Evolutionary conservation across 2,113 vertebrate species (phyloP), one percentile per base, ranked within the genome.

Genomic region (Aphyosemion australe): DNA sequence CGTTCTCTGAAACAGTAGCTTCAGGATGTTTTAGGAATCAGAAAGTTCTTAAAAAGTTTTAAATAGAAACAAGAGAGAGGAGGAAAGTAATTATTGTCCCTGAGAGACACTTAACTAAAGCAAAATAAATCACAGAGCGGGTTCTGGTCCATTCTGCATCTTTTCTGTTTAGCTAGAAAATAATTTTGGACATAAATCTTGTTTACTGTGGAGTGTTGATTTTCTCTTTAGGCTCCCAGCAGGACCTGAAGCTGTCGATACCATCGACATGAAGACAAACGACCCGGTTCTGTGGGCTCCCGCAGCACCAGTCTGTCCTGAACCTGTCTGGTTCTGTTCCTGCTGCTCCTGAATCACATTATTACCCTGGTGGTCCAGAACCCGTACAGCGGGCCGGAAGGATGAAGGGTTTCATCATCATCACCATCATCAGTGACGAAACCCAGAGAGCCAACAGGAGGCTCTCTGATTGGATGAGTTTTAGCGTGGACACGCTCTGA

Each of bases 231-330:
- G 65, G 58, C 68, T 76, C 84, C 70, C 79, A 42, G 52, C 39
- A 45, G 74, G 26, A n/a, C 49, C 57, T 0, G 4, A 26, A 31
- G n/a, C 31, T 50, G 65, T 79, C 80, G 34, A 76, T 79, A 68
- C 10, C 65, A 81, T 81, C 52, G 72, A 84, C 78, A 19, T 0
- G 4, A 47, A 86, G 80, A 86, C 66, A 63, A 76, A 84, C 62
- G 74, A 65, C 45, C 45, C 62, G 4, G 73, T 18, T 5, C 66
- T 73, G 62, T 20, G 60, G 71, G 45, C 64, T 70, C 65, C 18
- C 67, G 41, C 74, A 11, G 69, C 72, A 34, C 76, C 74, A 51
- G 73, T 62, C 70, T 72, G 64, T 72, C 41, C 41, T 61, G 52
- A 57, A 70, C 26, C n/a, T 61, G 71, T 69, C 58, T 21, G 65